Evolutionary conservation across 1,140 invertebrate genomes (phyloP).

Genomic region (Sycobia sp.): DNA sequence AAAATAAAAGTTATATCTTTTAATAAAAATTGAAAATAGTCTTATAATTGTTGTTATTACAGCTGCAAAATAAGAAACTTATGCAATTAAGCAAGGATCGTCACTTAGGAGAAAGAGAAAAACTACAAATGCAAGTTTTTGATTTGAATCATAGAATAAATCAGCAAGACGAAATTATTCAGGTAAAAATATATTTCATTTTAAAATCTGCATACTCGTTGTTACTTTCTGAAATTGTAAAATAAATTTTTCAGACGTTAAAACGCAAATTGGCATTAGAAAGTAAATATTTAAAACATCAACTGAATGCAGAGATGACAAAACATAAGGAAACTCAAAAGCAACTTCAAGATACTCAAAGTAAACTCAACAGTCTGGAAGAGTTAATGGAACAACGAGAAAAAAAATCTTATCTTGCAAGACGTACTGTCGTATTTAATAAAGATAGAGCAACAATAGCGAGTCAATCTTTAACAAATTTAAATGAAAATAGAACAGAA

Average conservation of each 20-base stretch:
- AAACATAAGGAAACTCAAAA: slow-evolving; percentile 74
- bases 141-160: slow-evolving; percentile 68
- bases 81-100: slow-evolving; percentile 72
- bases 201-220: not conserved
- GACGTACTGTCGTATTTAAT: slow-evolving; percentile 44
- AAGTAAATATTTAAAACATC: slow-evolving; percentile 73
- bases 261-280: slow-evolving; percentile 72
- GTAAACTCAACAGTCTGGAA: slow-evolving; percentile 67
- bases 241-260: slow-evolving; percentile 54
- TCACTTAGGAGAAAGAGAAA: slow-evolving; percentile 74
- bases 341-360: slow-evolving; percentile 68
- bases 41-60: slow-evolving; percentile 20
- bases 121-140: slow-evolving; percentile 68
- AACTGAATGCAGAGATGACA: slow-evolving; percentile 69
- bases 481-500: slow-evolving; percentile 54
- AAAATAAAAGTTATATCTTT: not conserved
- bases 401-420: slow-evolving; percentile 50
- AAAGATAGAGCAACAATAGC: slow-evolving; percentile 31
- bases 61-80: slow-evolving; percentile 70
- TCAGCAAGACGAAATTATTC: slow-evolving; percentile 73
- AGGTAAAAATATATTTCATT: slow-evolving; percentile 46
- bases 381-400: slow-evolving; percentile 52
- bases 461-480: slow-evolving; percentile 45
- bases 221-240: not conserved
- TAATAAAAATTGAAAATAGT: not conserved